Conservation (phyloP, 2,113 vertebrate genomes). For the Cisticola juncidis region DNA sequence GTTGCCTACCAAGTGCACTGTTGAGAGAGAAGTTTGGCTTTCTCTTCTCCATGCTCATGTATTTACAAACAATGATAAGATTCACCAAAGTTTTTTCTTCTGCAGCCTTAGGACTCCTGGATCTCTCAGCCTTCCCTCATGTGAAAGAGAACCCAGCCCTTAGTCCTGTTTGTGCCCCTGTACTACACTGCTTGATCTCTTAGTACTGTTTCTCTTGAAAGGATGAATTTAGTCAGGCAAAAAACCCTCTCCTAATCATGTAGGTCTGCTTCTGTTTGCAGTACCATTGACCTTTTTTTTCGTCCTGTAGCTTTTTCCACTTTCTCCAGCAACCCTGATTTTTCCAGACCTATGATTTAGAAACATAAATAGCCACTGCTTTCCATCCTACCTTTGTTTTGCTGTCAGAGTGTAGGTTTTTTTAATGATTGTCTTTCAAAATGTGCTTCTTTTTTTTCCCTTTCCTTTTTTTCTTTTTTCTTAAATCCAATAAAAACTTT, state of each 20-base stretch:
- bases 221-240: neutral
- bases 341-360: neutral
- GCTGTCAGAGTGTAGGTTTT: neutral
- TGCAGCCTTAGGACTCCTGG: neutral
- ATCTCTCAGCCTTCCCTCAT: neutral
- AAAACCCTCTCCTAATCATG: neutral
- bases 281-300: neutral
- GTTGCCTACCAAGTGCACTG: accelerated
- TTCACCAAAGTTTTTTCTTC: neutral
- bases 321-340: neutral
- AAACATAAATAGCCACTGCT: neutral
- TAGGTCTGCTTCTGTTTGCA: neutral
- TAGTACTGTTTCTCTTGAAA: neutral
- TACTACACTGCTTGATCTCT: neutral
- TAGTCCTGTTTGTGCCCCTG: neutral
- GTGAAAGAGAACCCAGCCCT: neutral
- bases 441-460: neutral
- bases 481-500: neutral
- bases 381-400: neutral
- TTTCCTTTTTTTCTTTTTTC: neutral
- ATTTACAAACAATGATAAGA: neutral
- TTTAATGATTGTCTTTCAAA: neutral
- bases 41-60: neutral
- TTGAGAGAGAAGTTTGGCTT: neutral
- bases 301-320: neutral